Conservation (phyloP, 2,888 invertebrate species). For the Lithophane ornitopus region DNA sequence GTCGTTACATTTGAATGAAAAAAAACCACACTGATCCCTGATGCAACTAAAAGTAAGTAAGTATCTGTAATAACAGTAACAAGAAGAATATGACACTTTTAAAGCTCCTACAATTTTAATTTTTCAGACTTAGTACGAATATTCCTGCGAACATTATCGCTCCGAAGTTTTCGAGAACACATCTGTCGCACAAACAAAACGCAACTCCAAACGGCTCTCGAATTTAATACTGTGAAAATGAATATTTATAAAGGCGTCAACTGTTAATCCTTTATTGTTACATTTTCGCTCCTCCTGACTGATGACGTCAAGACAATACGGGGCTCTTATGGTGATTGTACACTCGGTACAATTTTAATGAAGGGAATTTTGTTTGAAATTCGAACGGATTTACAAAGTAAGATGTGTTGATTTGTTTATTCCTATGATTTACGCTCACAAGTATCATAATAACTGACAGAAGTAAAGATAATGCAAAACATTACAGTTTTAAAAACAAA, state of each 20-base stretch:
- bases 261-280: constrained; percentile 89
- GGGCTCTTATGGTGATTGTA: constrained; percentile 78
- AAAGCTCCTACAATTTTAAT: neutral
- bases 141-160: constrained; percentile 33
- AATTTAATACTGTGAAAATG: constrained; percentile 85
- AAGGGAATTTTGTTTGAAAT: neutral
- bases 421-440: neutral
- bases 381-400: too few relatives aligned
- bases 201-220: constrained; percentile 79
- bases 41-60: neutral
- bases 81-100: neutral
- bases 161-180: constrained; percentile 71
- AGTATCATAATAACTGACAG: too few relatives aligned
- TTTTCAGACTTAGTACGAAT: constrained; percentile 13
- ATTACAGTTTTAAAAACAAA: too few relatives aligned
- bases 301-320: constrained; percentile 88
- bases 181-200: constrained; percentile 87
- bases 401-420: neutral
- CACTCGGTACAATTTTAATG: constrained; percentile 67
- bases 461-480: too few relatives aligned
- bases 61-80: neutral
- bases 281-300: constrained; percentile 86
- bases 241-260: constrained; percentile 90
- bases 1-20: neutral
- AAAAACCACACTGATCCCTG: neutral